Conservation (phyloP, 92 coral and sea anemone genomes). For the Phenganax stokvisi region DNA sequence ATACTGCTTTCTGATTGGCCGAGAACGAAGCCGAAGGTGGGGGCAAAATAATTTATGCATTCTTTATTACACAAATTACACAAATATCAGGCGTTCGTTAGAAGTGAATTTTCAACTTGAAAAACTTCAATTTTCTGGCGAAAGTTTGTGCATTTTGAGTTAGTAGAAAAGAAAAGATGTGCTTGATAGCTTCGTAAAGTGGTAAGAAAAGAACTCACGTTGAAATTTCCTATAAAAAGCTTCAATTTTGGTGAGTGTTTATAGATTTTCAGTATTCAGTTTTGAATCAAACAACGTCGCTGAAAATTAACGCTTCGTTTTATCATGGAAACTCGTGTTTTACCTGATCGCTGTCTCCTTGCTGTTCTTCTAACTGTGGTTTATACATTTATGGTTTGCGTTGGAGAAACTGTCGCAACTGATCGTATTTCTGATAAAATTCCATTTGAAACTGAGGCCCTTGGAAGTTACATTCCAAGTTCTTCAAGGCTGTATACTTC, state of each 20-base stretch:
- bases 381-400: not conserved
- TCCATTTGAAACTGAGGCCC: not conserved
- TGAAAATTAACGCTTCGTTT: conserved; percentile 5
- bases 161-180: not conserved
- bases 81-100: conserved; percentile 33
- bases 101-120: not conserved
- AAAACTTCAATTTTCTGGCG: not conserved
- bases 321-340: not conserved
- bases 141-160: not conserved
- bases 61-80: conserved; percentile 18
- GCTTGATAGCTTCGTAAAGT: not conserved
- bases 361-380: conserved; percentile 18
- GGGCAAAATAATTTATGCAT: conserved; percentile 24
- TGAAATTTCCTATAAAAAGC: not conserved
- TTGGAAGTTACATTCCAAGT: not conserved
- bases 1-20: conserved; percentile 19
- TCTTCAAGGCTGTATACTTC: not conserved
- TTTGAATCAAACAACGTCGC: conserved; percentile 4
- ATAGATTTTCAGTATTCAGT: not conserved
- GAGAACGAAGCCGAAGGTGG: conserved; percentile 27
- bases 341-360: conserved; percentile 1
- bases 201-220: not conserved
- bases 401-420: not conserved
- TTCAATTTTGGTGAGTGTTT: conserved; percentile 14
- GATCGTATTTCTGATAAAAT: not conserved